phyloP scores from a whole-genome alignment of 2,797 vertebrate species.

The Chelidonichthys spinosus region DNA sequence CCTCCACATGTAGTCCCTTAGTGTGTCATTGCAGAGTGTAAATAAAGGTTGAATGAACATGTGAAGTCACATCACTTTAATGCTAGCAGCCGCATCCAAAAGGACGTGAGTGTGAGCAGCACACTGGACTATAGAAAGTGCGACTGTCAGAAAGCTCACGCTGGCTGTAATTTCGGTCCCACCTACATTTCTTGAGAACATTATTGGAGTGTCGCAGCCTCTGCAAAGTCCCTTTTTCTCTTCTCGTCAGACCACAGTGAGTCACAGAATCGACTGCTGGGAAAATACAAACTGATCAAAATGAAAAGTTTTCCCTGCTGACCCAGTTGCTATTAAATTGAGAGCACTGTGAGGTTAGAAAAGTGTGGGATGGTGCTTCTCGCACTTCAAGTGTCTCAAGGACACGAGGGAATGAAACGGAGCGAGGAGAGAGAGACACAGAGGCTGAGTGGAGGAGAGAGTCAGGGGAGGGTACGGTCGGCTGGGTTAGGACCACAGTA shows the following conservation, averaged over 20 bases:
- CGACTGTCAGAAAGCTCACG: constrained; percentile 13
- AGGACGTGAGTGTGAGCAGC: neutral
- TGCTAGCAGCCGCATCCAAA: neutral
- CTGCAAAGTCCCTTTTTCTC: constrained; percentile 25
- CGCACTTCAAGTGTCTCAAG: constrained; percentile 51
- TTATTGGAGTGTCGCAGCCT: constrained; percentile 21
- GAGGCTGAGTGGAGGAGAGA: constrained; percentile 2
- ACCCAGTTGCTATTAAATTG: constrained; percentile 56
- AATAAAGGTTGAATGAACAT: neutral
- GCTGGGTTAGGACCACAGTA: constrained; percentile 57
- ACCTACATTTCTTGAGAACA: constrained; percentile 46
- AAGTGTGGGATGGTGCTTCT: constrained; percentile 42
- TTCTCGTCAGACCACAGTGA: constrained; percentile 41
- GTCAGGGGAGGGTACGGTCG: constrained; percentile 25
- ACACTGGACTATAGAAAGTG: neutral
- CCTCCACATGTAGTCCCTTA: neutral
- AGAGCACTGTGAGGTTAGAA: constrained; percentile 29
- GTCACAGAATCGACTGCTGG: constrained; percentile 49
- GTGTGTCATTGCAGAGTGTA: no score
- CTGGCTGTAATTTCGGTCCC: constrained; percentile 35
- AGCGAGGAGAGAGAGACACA: constrained; percentile 4
- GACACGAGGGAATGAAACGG: constrained; percentile 33
- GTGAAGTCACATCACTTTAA: neutral
- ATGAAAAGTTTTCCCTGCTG: constrained; percentile 58
- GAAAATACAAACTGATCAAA: constrained; percentile 58